phyloP scores from a whole-genome alignment of 2,888 invertebrate species.

The Pristionchus japonicus region DNA sequence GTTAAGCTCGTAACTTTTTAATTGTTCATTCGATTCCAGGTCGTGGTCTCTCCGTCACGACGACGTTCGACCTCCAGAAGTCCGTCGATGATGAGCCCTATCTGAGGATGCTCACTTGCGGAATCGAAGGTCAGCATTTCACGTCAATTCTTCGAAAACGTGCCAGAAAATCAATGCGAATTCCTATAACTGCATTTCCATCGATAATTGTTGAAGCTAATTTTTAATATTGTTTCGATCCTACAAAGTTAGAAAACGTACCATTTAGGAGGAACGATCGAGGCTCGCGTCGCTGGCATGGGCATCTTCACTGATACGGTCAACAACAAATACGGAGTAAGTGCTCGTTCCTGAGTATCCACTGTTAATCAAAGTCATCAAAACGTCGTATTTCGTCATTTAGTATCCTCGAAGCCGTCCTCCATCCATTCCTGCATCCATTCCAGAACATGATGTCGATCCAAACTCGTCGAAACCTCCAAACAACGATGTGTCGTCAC shows the following conservation, averaged over 20 bases:
- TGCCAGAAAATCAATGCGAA: background rate
- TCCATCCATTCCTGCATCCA: background rate
- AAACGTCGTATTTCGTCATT: no score
- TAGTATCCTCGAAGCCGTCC: background rate
- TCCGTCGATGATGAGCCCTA: constrained; percentile 66
- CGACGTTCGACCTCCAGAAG: constrained; percentile 63
- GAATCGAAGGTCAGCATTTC: constrained; percentile 44
- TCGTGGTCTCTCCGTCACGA: constrained; percentile 60
- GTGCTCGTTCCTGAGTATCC: no score
- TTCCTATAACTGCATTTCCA: no score
- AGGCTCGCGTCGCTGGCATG: constrained; percentile 68
- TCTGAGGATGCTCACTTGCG: constrained; percentile 59
- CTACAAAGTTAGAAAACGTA: background rate
- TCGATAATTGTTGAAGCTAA: no score
- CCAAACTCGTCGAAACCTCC: constrained; percentile 60
- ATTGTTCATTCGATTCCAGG: constrained; percentile 48
- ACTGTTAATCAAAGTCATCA: no score
- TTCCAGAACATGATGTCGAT: constrained; percentile 54
- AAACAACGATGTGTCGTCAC: constrained; percentile 63
- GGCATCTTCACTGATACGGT: constrained; percentile 73
- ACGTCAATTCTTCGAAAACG: background rate
- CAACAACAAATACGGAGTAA: constrained; percentile 64
- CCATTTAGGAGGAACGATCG: constrained; percentile 60
- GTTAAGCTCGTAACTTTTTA: background rate
- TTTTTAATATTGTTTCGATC: no score